phyloP scores from a whole-genome alignment of 2,888 invertebrate genomes.

The Drosophila rellima region DNA sequence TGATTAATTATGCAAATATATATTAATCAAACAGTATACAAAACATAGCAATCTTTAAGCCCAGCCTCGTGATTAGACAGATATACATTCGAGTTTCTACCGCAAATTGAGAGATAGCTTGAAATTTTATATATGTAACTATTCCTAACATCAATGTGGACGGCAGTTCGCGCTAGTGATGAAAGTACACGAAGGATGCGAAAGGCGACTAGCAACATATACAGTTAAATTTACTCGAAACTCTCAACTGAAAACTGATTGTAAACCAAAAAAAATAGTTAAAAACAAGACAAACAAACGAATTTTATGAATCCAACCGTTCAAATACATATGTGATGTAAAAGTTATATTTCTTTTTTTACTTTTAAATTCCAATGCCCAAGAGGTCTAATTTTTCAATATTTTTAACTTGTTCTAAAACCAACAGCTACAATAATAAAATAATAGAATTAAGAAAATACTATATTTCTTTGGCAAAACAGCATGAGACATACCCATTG shows the following conservation, averaged over 20 bases:
- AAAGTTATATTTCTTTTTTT: too few relatives aligned
- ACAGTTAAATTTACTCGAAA: not conserved
- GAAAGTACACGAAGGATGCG: too few relatives aligned
- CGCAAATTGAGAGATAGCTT: not conserved
- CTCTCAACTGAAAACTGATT: not conserved
- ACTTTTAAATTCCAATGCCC: too few relatives aligned
- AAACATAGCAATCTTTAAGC: not conserved
- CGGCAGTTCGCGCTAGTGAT: too few relatives aligned
- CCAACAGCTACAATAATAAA: not conserved
- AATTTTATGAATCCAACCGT: too few relatives aligned
- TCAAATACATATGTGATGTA: too few relatives aligned
- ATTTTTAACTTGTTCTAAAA: too few relatives aligned
- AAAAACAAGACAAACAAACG: too few relatives aligned
- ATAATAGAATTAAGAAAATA: not conserved
- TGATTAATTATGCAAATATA: not conserved
- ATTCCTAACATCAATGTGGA: not conserved
- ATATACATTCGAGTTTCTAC: not conserved
- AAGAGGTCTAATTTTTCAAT: too few relatives aligned
- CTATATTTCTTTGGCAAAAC: not conserved
- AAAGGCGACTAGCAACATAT: too few relatives aligned
- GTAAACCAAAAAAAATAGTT: too few relatives aligned
- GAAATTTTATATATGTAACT: not conserved
- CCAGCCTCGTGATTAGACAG: not conserved
- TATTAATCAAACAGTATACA: not conserved
- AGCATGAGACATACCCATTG: conserved; percentile 16